These are phyloP conservation scores for Phylloscopus trochiloides DNA, from an alignment of 2,113 vertebrate species.

Conservation along the genomic window DNA sequence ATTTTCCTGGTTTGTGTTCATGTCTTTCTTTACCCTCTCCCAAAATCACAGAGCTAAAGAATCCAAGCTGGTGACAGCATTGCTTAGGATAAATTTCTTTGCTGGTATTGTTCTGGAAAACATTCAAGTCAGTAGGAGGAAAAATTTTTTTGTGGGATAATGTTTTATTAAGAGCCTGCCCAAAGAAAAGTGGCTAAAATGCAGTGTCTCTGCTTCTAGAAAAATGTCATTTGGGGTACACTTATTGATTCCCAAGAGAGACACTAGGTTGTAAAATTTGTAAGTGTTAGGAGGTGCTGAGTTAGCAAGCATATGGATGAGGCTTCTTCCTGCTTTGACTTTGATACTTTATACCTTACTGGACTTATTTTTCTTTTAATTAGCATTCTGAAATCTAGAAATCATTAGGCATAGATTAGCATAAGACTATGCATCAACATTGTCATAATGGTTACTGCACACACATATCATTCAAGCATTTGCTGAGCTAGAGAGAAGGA, in stretches of 20 bases:
- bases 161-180: background rate
- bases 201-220: background rate
- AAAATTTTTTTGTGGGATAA: background rate
- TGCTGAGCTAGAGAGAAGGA: background rate
- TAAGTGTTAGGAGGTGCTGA: background rate
- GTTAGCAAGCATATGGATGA: rapidly evolving
- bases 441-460: background rate
- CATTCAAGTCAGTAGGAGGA: background rate
- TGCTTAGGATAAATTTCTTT: background rate
- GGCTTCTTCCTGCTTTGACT: background rate
- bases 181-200: background rate
- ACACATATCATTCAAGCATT: background rate
- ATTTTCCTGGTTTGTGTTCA: background rate
- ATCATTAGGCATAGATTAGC: background rate
- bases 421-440: background rate
- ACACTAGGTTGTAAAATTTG: background rate
- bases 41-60: background rate
- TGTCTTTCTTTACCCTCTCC: background rate
- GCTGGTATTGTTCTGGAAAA: background rate
- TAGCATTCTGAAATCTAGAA: background rate
- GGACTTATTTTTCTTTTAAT: background rate
- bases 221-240: background rate
- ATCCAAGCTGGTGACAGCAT: rapidly evolving
- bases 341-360: background rate
- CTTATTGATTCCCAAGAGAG: background rate